phyloP scores from a whole-genome alignment of 2,113 vertebrate species.

The Dicerorhinus sumatrensis region DNA sequence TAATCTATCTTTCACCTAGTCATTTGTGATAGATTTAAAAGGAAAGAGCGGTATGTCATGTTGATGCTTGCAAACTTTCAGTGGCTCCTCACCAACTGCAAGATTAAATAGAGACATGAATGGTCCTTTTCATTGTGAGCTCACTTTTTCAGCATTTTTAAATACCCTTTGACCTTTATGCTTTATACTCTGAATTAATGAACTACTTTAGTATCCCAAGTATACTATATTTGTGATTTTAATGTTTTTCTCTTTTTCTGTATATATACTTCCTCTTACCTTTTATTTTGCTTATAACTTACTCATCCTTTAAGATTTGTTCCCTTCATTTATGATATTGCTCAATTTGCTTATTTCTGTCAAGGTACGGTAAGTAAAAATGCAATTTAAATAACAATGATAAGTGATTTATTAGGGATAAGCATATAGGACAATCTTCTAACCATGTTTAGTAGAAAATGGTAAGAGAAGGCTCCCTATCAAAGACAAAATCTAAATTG shows the following conservation, averaged over 20 bases:
- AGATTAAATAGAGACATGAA: not conserved
- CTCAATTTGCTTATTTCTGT: not conserved
- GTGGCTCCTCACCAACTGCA: not conserved
- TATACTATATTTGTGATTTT: not conserved
- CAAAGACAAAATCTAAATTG: not conserved
- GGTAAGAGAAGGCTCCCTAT: not conserved
- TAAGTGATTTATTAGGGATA: not conserved
- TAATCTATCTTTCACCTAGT: not conserved
- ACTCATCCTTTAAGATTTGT: not conserved
- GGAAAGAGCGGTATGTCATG: not conserved
- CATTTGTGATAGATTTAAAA: not conserved
- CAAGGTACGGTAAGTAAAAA: not conserved
- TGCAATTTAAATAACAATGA: not conserved
- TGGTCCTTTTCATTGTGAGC: not conserved
- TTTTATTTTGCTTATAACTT: not conserved
- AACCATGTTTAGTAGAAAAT: not conserved
- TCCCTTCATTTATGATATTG: not conserved
- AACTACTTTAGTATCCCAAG: not conserved
- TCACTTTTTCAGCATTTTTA: not conserved
- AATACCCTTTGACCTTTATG: not conserved
- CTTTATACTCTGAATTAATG: not conserved
- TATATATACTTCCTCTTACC: not conserved
- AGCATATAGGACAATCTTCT: not conserved
- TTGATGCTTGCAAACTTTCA: not conserved
- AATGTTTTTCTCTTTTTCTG: not conserved